Percentiles rank a stretch among this genome's conserved stretches.
Conservation (phyloP, 1,140 invertebrate species). For the Muscidifurax raptorellus region DNA sequence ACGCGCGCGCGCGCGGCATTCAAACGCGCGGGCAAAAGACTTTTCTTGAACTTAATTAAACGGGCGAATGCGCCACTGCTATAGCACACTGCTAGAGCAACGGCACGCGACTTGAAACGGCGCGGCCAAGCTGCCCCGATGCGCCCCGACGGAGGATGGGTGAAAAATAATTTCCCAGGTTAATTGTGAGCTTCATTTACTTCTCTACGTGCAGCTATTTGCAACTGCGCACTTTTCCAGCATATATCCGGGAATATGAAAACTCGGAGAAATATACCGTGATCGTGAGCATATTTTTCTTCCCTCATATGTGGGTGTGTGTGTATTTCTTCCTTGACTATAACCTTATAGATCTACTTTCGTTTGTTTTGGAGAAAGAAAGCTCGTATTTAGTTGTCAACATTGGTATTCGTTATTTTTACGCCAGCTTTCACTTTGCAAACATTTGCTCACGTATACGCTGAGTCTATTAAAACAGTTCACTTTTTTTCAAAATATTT, state of each 20-base stretch:
- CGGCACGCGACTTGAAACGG: conserved; percentile 19
- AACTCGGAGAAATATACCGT: conserved; percentile 46
- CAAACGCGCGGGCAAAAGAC: conserved; percentile 53
- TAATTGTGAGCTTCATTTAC: conserved; percentile 61
- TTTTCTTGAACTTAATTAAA: conserved; percentile 69
- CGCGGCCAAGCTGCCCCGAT: background rate
- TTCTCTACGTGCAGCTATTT: conserved; percentile 53
- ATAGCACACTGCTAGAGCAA: background rate
- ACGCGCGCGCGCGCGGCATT: background rate
- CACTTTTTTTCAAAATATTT: background rate
- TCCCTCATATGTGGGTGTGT: background rate
- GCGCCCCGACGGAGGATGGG: conserved; percentile 34
- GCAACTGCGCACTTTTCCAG: conserved; percentile 42
- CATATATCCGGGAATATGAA: conserved; percentile 46
- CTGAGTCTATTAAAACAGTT: background rate
- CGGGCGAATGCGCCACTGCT: conserved; percentile 29
- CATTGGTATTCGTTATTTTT: background rate
- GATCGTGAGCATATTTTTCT: conserved; percentile 35
- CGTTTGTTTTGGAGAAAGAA: background rate
- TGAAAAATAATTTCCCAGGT: conserved; percentile 65
- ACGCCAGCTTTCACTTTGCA: background rate
- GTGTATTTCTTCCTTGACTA: background rate
- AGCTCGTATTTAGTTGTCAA: background rate
- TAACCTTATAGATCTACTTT: background rate
- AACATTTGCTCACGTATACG: background rate